Evolutionary conservation across 2,797 vertebrate species (phyloP).

Genomic region (Sylvia borin): DNA sequence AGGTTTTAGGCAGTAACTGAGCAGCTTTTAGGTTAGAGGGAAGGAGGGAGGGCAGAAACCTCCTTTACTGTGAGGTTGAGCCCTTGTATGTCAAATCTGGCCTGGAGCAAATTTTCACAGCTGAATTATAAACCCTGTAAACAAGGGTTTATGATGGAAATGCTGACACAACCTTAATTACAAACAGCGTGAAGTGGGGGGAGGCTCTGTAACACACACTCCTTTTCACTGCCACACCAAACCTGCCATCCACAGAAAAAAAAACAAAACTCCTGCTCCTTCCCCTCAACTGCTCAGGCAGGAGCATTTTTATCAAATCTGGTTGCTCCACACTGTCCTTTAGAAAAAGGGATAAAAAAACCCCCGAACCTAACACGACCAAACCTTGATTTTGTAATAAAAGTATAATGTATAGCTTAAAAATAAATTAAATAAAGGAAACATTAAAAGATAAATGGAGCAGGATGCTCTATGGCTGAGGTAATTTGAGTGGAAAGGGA

Average conservation of each 20-base stretch:
- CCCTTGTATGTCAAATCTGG: slow-evolving; percentile 58
- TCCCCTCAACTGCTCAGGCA: slow-evolving; percentile 13
- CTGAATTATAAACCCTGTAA: slow-evolving; percentile 68
- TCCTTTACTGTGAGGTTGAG: slow-evolving; percentile 46
- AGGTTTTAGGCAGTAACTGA: not conserved
- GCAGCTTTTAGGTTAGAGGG: not conserved
- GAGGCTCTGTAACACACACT: slow-evolving; percentile 51
- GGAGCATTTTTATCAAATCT: slow-evolving; percentile 48
- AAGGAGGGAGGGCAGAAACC: not conserved
- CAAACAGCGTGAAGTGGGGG: slow-evolving; percentile 55
- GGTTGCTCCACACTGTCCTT: slow-evolving; percentile 61
- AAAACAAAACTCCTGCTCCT: not conserved
- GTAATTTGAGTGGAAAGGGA: slow-evolving; percentile 83
- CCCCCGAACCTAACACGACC: not conserved
- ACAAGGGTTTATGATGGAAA: slow-evolving; percentile 69
- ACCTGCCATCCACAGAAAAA: slow-evolving; percentile 40
- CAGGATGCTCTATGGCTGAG: slow-evolving; percentile 83
- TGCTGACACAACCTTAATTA: slow-evolving; percentile 67
- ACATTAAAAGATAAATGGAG: slow-evolving; percentile 86
- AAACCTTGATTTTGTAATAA: slow-evolving; percentile 76
- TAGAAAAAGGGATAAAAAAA: slow-evolving; percentile 24
- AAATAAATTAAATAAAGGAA: slow-evolving; percentile 87
- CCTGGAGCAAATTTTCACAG: slow-evolving; percentile 66
- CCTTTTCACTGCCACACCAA: slow-evolving; percentile 27
- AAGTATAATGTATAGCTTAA: slow-evolving; percentile 82